A percentile compares a stretch with the other conserved stretches of the same genome.
Conservation (phyloP, 2,888 invertebrate species). For the Willowsia nigromaculata region DNA sequence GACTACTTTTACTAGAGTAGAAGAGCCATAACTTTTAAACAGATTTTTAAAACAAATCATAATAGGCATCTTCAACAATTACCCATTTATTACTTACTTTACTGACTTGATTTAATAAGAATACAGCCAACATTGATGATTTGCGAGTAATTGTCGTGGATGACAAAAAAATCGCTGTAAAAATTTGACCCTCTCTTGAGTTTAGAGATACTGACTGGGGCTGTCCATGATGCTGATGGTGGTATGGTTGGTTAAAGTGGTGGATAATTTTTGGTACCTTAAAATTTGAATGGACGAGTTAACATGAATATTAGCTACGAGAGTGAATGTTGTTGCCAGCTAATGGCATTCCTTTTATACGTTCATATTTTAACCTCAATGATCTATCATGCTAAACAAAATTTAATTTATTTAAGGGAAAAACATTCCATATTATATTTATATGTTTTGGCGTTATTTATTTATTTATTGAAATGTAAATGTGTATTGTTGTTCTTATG, state of each 20-base stretch:
- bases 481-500: slow-evolving; percentile 66
- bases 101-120: neutral
- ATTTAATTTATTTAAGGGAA: neutral
- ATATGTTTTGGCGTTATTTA: neutral
- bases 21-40: neutral
- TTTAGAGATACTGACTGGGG: neutral
- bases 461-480: slow-evolving; percentile 64
- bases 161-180: neutral
- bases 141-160: neutral
- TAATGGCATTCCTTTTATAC: neutral
- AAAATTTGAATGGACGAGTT: neutral
- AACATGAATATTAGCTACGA: neutral
- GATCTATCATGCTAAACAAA: neutral
- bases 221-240: slow-evolving; percentile 57
- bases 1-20: neutral
- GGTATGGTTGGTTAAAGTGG: slow-evolving; percentile 56
- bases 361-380: neutral
- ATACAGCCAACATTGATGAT: neutral
- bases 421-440: neutral
- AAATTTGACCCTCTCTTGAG: neutral
- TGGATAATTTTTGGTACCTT: slow-evolving; percentile 49
- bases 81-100: neutral
- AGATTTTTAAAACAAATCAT: neutral
- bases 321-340: neutral
- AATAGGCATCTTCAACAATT: neutral